These are phyloP conservation scores for Euclidia mi DNA, from an alignment of 2,888 invertebrate genomes.

Conservation along the genomic window DNA sequence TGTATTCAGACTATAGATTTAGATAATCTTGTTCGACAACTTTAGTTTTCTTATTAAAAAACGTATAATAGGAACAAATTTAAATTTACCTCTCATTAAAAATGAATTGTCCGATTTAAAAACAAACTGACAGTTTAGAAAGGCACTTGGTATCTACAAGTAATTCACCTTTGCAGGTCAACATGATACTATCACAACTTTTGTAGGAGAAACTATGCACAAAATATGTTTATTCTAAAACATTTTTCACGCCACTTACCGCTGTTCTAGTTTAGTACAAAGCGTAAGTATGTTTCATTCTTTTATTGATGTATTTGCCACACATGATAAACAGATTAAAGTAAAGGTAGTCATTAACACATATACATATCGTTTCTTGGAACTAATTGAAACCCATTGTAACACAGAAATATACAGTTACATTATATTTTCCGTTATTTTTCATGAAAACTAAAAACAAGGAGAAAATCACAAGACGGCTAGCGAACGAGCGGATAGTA, in stretches of 20 bases:
- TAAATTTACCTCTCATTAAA: conserved; percentile 27
- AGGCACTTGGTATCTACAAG: conserved; percentile 66
- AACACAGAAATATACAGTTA: conserved; percentile 71
- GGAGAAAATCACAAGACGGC: conserved; percentile 78
- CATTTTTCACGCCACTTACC: conserved; percentile 75
- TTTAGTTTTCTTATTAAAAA: conserved; percentile 5
- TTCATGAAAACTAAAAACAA: conserved; percentile 79
- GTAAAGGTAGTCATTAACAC: conserved; percentile 52
- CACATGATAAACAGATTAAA: conserved; percentile 77
- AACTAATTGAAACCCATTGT: conserved; percentile 54
- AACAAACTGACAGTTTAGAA: conserved; percentile 79
- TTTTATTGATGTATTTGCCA: conserved; percentile 82
- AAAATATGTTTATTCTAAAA: conserved; percentile 54
- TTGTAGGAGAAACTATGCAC: conserved; percentile 50
- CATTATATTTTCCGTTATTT: conserved; percentile 83
- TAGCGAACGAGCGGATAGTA: conserved; percentile 64
- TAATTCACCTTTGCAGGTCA: conserved; percentile 61
- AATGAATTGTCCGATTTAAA: conserved; percentile 55
- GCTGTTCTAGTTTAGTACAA: conserved; percentile 78
- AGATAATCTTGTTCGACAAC: conserved; percentile 17
- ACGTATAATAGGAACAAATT: not conserved
- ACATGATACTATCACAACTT: conserved; percentile 41
- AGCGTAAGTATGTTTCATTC: conserved; percentile 85
- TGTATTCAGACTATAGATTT: conserved; percentile 13
- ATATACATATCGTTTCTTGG: conserved; percentile 38